phyloP scores from a whole-genome alignment of 2,888 invertebrate genomes.

The Parnassius mnemosyne region DNA sequence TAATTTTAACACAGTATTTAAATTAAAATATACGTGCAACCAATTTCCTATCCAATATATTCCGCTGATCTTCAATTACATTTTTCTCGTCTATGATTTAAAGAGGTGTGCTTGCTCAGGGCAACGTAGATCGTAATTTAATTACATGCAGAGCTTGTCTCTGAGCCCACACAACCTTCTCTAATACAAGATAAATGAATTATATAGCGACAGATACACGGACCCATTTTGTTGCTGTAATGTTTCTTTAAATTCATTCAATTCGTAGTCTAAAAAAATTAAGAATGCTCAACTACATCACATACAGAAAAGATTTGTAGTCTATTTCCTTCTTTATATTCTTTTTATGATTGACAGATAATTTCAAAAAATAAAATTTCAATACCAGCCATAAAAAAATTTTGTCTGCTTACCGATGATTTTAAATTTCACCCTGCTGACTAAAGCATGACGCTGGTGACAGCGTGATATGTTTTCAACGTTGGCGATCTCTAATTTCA shows the following conservation, averaged over 20 bases:
- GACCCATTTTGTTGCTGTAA: constrained; percentile 25
- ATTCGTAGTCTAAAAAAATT: constrained; percentile 9
- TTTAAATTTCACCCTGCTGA: background rate
- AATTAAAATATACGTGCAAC: constrained; percentile 21
- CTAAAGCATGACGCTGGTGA: background rate
- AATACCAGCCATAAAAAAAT: background rate
- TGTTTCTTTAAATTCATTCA: constrained; percentile 22
- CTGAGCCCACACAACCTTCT: constrained; percentile 70
- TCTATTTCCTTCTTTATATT: constrained; percentile 15
- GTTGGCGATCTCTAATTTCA: background rate
- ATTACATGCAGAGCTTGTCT: constrained; percentile 68
- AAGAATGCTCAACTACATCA: constrained; percentile 13
- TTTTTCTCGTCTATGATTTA: constrained; percentile 55
- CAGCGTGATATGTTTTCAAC: background rate
- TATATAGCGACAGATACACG: constrained; percentile 45
- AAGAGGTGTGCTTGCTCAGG: constrained; percentile 53
- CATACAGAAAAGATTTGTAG: constrained; percentile 12
- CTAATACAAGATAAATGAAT: constrained; percentile 71
- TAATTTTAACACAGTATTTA: constrained; percentile 21
- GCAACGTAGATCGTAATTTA: constrained; percentile 68
- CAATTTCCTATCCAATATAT: constrained; percentile 27
- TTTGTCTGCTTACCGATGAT: too few relatives aligned
- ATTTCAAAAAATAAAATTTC: background rate
- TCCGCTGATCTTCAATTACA: constrained; percentile 25
- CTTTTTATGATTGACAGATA: background rate